phyloP scores from a whole-genome alignment of 2,888 invertebrate genomes.

The Drosophila meridiana region DNA sequence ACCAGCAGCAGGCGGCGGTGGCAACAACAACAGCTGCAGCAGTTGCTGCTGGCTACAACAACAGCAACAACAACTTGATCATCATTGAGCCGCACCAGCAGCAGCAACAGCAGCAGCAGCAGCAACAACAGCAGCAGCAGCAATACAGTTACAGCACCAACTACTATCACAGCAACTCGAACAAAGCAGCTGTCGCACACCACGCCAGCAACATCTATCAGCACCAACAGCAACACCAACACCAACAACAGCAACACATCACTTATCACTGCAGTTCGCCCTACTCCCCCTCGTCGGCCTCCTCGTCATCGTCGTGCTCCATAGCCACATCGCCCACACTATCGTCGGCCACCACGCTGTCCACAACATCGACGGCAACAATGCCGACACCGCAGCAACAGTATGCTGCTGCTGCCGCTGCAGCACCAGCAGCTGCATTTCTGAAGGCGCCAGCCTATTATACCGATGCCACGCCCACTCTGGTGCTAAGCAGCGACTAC shows the following conservation, averaged over 20 bases:
- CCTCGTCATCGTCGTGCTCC: conserved; percentile 83
- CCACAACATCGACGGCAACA: conserved; percentile 83
- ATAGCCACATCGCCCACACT: conserved; percentile 81
- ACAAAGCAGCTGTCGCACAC: conserved; percentile 44
- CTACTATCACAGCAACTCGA: conserved; percentile 50
- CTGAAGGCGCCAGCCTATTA: conserved; percentile 78
- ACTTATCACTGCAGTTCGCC: conserved; percentile 78
- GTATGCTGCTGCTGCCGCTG: conserved; percentile 61
- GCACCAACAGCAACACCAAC: conserved; percentile 52
- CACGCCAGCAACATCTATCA: conserved; percentile 68
- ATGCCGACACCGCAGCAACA: conserved; percentile 80
- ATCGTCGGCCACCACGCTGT: conserved; percentile 78
- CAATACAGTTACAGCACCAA: conserved; percentile 63
- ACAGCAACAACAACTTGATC: conserved; percentile 78
- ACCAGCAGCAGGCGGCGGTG: conserved; percentile 59
- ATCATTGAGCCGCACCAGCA: conserved; percentile 82
- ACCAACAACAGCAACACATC: conserved; percentile 58
- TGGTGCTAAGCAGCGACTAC: conserved; percentile 81
- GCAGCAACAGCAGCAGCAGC: conserved; percentile 68
- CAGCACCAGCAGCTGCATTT: conserved; percentile 60
- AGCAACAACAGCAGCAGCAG: conserved; percentile 69
- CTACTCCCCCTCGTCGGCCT: conserved; percentile 81
- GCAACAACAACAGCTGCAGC: conserved; percentile 51
- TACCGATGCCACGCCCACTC: conserved; percentile 74
- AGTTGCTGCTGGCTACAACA: conserved; percentile 82